Percentiles rank a stretch among this genome's conserved stretches.
phyloP scores from a whole-genome alignment of 2,797 vertebrate genomes.

The Amphiprion clarkii region DNA sequence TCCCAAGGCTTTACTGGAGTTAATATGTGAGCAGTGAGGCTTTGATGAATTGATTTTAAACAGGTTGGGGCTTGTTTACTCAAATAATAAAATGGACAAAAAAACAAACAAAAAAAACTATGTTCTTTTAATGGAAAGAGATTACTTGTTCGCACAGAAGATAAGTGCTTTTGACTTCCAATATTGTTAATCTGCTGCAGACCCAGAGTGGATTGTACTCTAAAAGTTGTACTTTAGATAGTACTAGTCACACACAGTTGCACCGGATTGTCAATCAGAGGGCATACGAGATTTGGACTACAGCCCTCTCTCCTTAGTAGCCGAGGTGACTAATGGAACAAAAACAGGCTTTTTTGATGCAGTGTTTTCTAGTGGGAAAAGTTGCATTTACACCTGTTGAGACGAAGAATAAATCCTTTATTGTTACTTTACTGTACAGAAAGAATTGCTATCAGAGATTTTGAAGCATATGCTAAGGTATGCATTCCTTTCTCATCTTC shows the following conservation, averaged over 20 bases:
- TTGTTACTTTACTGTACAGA: neutral
- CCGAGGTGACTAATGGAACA: conserved; percentile 10
- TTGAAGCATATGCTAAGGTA: too few species aligned
- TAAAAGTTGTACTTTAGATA: neutral
- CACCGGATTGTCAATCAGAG: neutral
- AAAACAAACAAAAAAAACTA: neutral
- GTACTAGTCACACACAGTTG: neutral
- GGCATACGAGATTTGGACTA: neutral
- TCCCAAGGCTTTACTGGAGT: conserved; percentile 12
- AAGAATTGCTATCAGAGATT: too few species aligned
- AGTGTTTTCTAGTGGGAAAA: neutral
- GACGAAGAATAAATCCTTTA: neutral
- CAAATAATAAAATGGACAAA: neutral
- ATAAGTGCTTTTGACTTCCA: neutral
- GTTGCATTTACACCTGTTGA: too few species aligned
- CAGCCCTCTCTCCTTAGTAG: neutral
- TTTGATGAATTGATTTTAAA: conserved; percentile 1
- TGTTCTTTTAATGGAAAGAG: neutral
- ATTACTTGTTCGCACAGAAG: neutral
- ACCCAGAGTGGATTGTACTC: neutral
- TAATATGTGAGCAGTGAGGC: conserved; percentile 1
- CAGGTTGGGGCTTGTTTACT: neutral
- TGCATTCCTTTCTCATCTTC: too few species aligned
- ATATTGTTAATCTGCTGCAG: neutral
- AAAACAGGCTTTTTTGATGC: conserved; percentile 12